Percentiles rank a stretch among this genome's conserved stretches.
These are phyloP conservation scores for Megaceryle alcyon DNA, from an alignment of 2,797 vertebrate genomes.

Conservation along the genomic window DNA sequence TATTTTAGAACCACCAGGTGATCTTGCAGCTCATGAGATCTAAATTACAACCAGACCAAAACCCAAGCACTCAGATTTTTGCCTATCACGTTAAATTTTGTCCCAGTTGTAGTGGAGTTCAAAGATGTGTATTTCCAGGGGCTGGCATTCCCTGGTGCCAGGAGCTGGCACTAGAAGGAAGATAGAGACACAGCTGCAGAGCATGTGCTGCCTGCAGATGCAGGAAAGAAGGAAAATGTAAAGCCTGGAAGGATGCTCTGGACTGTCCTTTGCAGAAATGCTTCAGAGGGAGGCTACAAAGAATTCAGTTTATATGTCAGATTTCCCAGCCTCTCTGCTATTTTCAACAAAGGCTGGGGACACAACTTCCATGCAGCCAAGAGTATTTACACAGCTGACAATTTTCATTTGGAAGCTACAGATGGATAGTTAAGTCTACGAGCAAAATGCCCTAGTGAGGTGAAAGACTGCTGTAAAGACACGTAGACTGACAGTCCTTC, in stretches of 20 bases:
- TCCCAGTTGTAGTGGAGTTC: not conserved
- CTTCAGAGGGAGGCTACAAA: not conserved
- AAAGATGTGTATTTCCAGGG: not conserved
- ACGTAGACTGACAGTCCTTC: not conserved
- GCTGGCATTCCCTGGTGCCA: not conserved
- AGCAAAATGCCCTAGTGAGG: not conserved
- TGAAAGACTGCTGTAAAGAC: not conserved
- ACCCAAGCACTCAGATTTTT: not conserved
- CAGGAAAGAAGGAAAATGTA: not conserved
- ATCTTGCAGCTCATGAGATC: constrained; percentile 6
- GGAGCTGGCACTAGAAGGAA: not conserved
- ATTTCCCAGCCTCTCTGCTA: not conserved
- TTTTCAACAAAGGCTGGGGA: not conserved
- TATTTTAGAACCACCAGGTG: not conserved
- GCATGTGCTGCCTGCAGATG: not conserved
- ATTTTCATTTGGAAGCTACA: constrained; percentile 16
- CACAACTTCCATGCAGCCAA: not conserved
- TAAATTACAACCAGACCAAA: not conserved
- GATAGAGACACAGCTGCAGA: not conserved
- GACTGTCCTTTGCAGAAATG: not conserved
- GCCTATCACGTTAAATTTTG: fast-evolving
- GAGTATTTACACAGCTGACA: constrained; percentile 19
- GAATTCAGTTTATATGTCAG: not conserved
- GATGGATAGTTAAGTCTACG: not conserved
- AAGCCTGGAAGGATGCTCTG: not conserved